Evolutionary conservation across 2,888 invertebrate species (phyloP), one percentile per base, ranked within the genome.

Genomic region (Caenorhabditis japonica): DNA sequence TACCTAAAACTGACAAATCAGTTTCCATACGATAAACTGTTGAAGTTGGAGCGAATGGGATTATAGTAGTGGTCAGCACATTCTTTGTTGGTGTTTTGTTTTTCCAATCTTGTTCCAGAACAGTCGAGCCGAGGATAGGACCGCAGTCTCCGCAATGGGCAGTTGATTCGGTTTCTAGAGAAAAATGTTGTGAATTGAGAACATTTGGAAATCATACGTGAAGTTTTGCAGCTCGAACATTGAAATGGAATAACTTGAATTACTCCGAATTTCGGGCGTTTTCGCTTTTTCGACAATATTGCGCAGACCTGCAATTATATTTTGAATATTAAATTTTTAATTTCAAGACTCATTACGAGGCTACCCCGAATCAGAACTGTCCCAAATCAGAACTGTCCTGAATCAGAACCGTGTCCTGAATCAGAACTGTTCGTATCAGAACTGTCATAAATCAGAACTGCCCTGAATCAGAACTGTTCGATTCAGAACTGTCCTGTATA

Each of bases 241-340:
- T 61, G 74, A 64, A 85, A 85, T 2, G 83, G 80, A 30, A 80
- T 80, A n/a, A 85, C 82, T 36, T 81, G 74, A 10, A 81, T 79
- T 8, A 84, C 76, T 43, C 83, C 82, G 68, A 84, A 84, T 36
- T 81, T 81, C 58, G 84, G 70, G 39, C 76, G 49, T 46, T 81
- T 62, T 39, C 75, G 38, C 12, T 77, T 79, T 33, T 62, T 59
- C 8, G 79, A 76, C 27, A 76, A 49, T 23, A 80, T 77, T 19
- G 80, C 80, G 55, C 80, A 80, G 7, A 80, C 80, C 75, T 77
- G n/a, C 17, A 62, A 30, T n/a, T n/a, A n/a, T n/a, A n/a, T n/a
- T n/a, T n/a, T n/a, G n/a, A n/a, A n/a, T n/a, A n/a, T n/a, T n/a
- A n/a, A n/a, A n/a, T n/a, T n/a, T n/a, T n/a, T n/a, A n/a, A n/a